Conservation (phyloP, 2,797 vertebrate species). For the Acanthis flammea region DNA sequence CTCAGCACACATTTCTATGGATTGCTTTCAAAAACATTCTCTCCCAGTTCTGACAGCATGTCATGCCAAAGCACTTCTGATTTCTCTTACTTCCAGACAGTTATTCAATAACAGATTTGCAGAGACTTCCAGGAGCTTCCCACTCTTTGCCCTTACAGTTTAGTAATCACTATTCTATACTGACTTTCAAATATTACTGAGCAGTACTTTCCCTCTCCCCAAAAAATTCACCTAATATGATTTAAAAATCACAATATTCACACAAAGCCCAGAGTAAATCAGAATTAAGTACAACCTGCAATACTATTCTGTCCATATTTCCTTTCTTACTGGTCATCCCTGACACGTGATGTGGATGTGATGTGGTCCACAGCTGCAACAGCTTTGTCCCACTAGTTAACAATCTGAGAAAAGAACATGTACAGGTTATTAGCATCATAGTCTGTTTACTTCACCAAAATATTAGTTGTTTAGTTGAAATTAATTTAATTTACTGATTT, state of each 20-base stretch:
- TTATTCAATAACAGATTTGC: neutral
- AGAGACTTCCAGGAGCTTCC: neutral
- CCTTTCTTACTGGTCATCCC: constrained; percentile 77
- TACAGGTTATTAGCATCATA: neutral
- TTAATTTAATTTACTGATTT: neutral
- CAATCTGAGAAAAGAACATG: constrained; percentile 73
- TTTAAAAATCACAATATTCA: neutral
- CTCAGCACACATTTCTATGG: neutral
- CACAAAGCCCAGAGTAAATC: neutral
- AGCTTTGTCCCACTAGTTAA: constrained; percentile 87
- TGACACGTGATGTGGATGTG: constrained; percentile 66
- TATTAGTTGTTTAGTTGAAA: neutral
- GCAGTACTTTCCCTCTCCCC: neutral
- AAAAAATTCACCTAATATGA: neutral
- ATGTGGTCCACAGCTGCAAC: constrained; percentile 86
- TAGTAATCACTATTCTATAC: neutral
- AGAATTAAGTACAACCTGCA: constrained; percentile 83
- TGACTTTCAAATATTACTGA: neutral
- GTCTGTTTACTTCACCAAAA: neutral
- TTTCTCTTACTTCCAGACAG: neutral
- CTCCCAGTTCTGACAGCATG: neutral
- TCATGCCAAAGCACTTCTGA: neutral
- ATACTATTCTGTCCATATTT: constrained; percentile 83
- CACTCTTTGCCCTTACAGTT: neutral
- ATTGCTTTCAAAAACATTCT: neutral